Evolutionary conservation across 2,113 vertebrate species (phyloP).

Genomic region (Pyxicephalus adspersus): DNA sequence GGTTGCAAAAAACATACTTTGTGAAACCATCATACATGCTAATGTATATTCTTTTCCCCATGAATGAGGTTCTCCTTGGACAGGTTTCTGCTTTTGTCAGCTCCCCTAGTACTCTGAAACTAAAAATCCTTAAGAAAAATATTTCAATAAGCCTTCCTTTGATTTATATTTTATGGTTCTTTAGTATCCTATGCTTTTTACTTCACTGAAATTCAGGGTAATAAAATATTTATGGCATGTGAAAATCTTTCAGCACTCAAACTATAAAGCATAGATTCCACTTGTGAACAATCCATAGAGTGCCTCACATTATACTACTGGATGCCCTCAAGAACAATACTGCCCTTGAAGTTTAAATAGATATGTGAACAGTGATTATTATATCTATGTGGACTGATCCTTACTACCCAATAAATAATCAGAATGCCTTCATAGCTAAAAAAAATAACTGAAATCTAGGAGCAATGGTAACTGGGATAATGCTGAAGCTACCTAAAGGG

Average conservation of each 20-base stretch:
- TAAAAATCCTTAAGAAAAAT: slow-evolving; percentile 3
- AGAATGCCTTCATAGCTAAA: not conserved
- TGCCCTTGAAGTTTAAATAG: not conserved
- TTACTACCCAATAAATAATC: slow-evolving; percentile 1
- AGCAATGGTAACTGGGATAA: too few relatives aligned
- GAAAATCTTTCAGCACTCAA: slow-evolving; percentile 14
- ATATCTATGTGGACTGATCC: not conserved
- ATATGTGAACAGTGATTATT: not conserved
- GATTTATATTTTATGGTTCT: slow-evolving; percentile 38
- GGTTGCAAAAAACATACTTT: not conserved
- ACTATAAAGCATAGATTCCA: slow-evolving; percentile 25
- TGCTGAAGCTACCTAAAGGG: too few relatives aligned
- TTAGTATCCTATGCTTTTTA: slow-evolving; percentile 24
- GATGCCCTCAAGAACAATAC: not conserved
- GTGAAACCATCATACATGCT: too few relatives aligned
- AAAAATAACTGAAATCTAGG: too few relatives aligned
- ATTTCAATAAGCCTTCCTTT: not conserved
- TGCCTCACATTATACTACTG: slow-evolving; percentile 16
- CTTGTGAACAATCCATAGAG: slow-evolving; percentile 5
- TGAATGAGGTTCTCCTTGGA: not conserved
- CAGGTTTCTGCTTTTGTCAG: not conserved
- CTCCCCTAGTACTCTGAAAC: not conserved
- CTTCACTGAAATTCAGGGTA: not conserved
- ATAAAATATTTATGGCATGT: slow-evolving; percentile 31
- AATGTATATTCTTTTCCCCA: too few relatives aligned